Percentiles rank a stretch among this genome's conserved stretches.
Evolutionary conservation across 1,140 invertebrate genomes (phyloP).

Genomic region (Leptinotarsa defecta): DNA sequence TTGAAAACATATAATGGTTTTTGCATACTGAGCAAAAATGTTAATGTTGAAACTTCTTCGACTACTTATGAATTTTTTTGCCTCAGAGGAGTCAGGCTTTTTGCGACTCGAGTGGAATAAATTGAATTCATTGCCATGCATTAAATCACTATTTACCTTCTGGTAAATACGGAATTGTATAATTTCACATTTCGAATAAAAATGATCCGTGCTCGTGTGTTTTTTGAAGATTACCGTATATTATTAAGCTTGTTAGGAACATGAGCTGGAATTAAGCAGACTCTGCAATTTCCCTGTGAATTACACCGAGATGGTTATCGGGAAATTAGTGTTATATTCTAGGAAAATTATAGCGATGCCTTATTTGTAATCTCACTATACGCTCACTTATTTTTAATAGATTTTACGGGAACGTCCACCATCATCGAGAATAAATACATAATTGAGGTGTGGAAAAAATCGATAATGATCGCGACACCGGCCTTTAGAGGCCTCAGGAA

Average conservation of each 20-base stretch:
- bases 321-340: conserved; percentile 22
- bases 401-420: conserved; percentile 4
- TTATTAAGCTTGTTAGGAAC: conserved; percentile 23
- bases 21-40: too few species aligned
- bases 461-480: not conserved
- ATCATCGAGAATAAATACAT: not conserved
- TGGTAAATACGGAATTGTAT: conserved; percentile 4
- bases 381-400: conserved; percentile 9
- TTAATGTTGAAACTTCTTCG: too few species aligned
- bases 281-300: conserved; percentile 20
- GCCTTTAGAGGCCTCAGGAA: not conserved
- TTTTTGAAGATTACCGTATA: conserved; percentile 7
- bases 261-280: conserved; percentile 12
- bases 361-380: conserved; percentile 22
- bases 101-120: not conserved
- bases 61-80: not conserved
- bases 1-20: too few species aligned
- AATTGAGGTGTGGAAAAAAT: conserved; percentile 8
- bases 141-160: conserved; percentile 20
- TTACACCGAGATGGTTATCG: conserved; percentile 15
- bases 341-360: conserved; percentile 22
- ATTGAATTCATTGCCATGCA: conserved; percentile 1
- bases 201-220: not conserved
- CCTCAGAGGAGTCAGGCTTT: not conserved
- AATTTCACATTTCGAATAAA: conserved; percentile 16